Conservation (phyloP, 2,113 vertebrate genomes). For the Poeciliopsis prolifica region DNA sequence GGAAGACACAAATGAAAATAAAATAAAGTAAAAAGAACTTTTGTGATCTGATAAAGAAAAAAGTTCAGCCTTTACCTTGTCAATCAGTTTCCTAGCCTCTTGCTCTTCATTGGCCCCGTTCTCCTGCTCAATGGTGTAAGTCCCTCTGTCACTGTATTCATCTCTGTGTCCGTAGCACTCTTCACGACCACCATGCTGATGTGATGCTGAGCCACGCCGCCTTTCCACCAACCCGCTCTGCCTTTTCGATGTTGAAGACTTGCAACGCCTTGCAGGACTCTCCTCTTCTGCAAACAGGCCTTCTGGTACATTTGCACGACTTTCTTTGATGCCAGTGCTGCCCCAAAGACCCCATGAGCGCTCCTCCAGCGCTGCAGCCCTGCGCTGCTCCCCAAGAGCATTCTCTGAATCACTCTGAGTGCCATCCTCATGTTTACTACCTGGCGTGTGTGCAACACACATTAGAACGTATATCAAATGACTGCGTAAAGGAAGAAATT, state of each 20-base stretch:
- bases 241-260: conserved; percentile 59
- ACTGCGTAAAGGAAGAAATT: neutral
- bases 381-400: conserved; percentile 83
- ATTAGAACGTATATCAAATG: neutral
- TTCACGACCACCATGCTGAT: conserved; percentile 49
- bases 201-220: conserved; percentile 43
- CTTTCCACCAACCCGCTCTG: conserved; percentile 47
- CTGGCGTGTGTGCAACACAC: conserved; percentile 60
- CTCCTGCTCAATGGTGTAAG: conserved; percentile 94
- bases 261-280: conserved; percentile 82
- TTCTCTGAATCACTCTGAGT: conserved; percentile 97
- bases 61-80: conserved; percentile 86
- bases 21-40: neutral
- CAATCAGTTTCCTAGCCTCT: conserved; percentile 93
- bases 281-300: conserved; percentile 77
- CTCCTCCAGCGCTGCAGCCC: conserved; percentile 83
- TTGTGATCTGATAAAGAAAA: neutral
- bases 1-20: conserved; percentile 16
- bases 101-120: conserved; percentile 89
- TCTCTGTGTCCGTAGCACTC: conserved; percentile 80
- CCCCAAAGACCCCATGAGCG: conserved; percentile 81
- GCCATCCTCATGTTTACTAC: conserved; percentile 95
- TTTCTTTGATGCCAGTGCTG: conserved; percentile 77
- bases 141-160: conserved; percentile 93
- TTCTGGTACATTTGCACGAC: conserved; percentile 76